These are phyloP conservation scores for Chinchilla lanigera DNA, from an alignment of 2,113 vertebrate genomes.

Conservation along the genomic window DNA sequence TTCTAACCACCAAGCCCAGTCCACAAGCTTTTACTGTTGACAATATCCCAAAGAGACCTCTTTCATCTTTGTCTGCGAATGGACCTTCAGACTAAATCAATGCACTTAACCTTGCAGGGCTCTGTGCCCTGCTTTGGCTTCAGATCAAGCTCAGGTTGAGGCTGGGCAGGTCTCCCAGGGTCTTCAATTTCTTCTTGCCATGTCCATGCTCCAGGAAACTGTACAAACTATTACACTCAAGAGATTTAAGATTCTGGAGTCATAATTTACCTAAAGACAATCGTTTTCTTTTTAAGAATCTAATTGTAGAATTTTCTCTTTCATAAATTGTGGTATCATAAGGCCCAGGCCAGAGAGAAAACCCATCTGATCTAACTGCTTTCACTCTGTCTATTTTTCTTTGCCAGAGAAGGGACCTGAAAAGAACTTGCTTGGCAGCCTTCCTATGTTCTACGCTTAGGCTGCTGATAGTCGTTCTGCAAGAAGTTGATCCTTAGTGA, in stretches of 20 bases:
- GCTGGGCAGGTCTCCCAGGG: not conserved
- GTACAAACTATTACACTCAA: not conserved
- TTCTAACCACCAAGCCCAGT: not conserved
- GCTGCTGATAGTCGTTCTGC: not conserved
- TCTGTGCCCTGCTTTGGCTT: not conserved
- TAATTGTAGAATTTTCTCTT: not conserved
- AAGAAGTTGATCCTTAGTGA: not conserved
- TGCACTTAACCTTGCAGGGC: not conserved
- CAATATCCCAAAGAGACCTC: not conserved
- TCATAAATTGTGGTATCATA: not conserved
- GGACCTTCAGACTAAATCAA: not conserved
- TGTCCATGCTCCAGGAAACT: not conserved
- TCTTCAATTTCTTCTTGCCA: constrained; percentile 48
- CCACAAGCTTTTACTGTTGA: not conserved
- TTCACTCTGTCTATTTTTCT: not conserved
- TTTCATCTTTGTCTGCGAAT: not conserved
- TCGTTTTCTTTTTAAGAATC: not conserved
- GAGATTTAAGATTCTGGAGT: not conserved
- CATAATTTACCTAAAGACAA: not conserved
- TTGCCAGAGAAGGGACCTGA: not conserved
- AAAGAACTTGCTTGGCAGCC: not conserved
- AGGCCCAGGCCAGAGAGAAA: constrained; percentile 20
- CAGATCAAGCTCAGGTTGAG: constrained; percentile 14
- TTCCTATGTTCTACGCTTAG: not conserved
- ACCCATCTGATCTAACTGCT: not conserved